Base-by-base conservation (phyloP, 2,113 vertebrate species). In the Columbina picui region DNA sequence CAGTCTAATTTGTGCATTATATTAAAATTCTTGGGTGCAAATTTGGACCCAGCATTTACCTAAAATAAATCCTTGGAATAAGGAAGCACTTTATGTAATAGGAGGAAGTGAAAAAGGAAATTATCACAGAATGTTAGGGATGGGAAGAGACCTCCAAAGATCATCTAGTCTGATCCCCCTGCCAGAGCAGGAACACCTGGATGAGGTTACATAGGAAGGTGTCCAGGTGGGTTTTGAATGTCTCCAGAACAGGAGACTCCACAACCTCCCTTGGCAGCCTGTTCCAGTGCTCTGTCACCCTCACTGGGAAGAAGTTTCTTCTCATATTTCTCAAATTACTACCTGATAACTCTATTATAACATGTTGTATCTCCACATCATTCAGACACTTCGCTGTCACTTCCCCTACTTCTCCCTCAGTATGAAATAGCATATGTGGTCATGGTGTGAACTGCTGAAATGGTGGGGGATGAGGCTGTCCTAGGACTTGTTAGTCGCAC, bases 401-500 rank as follows among this genome's bases (percentile, higher is more conserved):
- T 69, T 76, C 19, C 22, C 12, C 23, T 41, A 3, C 38, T 14
- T 18, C 26, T 9, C 36, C 8, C n/a, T 23, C 26, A n/a, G 27
- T 38, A 49, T 60, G 64, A 78, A 90, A 39, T 68, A 22, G 60
- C 14, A 13, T 70, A 26, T 2, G 14, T 56, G 30, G 5, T 57
- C 64, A 21, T 20, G 14, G 59, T 30, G 36, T 43, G 45, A 88
- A 36, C 23, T 38, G 73, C 77, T 39, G 78, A 77, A 74, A 56
- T 41, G 32, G 18, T 59, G 70, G n/a, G 77, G 60, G 10, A 56
- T 0, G 4, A 88, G 47, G 38, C 39, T 80, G 23, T 65, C 50
- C 27, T 57, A 74, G 52, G 23, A 12, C 38, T 67, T 0, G 0
- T 25, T 50, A 29, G 14, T 4, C 45, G 59, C 67, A 41, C 27